phyloP scores from a whole-genome alignment of 2,797 vertebrate species.

The Setipinna tenuifilis region DNA sequence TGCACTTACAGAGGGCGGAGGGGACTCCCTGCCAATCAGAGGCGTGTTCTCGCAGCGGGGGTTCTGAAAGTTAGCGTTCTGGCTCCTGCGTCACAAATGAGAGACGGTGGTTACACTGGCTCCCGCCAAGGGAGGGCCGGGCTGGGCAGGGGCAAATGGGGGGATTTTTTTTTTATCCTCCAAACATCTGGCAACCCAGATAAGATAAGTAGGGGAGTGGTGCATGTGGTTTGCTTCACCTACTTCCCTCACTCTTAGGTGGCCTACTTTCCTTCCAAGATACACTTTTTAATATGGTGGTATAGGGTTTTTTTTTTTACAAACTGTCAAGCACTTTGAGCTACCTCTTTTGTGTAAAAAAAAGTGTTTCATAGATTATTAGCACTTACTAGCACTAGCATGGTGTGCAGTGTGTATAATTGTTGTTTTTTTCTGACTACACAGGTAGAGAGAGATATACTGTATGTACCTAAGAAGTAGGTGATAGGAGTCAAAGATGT shows the following conservation, averaged over 20 bases:
- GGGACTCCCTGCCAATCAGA: conserved; percentile 96
- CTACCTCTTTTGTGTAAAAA: too few relatives aligned
- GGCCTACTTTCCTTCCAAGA: neutral
- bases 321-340: too few relatives aligned
- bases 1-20: conserved; percentile 94
- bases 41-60: conserved; percentile 98
- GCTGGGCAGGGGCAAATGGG: neutral
- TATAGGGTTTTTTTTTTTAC: too few relatives aligned
- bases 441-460: too few relatives aligned
- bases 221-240: neutral
- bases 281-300: neutral
- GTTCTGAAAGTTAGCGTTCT: conserved; percentile 98
- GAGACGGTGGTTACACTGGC: conserved; percentile 32
- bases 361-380: too few relatives aligned
- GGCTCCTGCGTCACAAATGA: conserved; percentile 81
- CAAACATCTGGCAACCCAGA: conserved; percentile 10
- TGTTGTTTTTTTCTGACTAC: neutral
- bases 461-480: neutral
- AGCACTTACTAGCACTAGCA: too few relatives aligned
- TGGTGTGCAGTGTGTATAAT: neutral
- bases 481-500: neutral
- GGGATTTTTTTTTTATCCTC: neutral
- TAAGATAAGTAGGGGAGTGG: neutral
- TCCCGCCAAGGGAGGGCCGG: conserved; percentile 58
- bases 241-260: neutral